These are phyloP conservation scores for Pantherophis vulpinus DNA, from an alignment of 2,797 vertebrate species.

Conservation along the genomic window DNA sequence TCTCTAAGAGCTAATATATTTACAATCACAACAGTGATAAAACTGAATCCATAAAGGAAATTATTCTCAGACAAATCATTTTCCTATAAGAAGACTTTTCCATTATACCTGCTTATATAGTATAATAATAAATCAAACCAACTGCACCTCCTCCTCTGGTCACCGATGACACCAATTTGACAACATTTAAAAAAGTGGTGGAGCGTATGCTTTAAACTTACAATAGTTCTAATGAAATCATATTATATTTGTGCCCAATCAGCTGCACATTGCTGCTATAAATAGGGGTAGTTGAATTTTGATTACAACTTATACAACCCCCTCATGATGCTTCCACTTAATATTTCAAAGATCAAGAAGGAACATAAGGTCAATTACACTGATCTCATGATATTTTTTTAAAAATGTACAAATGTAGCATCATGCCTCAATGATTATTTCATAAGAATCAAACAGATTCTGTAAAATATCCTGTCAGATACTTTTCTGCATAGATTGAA, in stretches of 20 bases:
- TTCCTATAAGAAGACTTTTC: constrained; percentile 74
- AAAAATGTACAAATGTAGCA: constrained; percentile 34
- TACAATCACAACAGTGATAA: constrained; percentile 69
- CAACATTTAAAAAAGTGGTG: constrained; percentile 70
- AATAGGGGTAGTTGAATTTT: constrained; percentile 61
- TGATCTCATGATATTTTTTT: constrained; percentile 44
- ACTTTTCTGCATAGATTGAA: constrained; percentile 45
- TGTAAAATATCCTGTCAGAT: constrained; percentile 43
- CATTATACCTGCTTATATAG: constrained; percentile 71
- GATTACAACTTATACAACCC: constrained; percentile 38
- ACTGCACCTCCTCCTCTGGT: constrained; percentile 77
- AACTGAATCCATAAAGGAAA: constrained; percentile 79
- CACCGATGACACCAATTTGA: constrained; percentile 77
- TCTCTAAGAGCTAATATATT: constrained; percentile 69
- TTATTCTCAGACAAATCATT: constrained; percentile 76
- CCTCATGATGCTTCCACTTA: constrained; percentile 38
- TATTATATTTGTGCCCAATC: constrained; percentile 66
- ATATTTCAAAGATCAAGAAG: constrained; percentile 35
- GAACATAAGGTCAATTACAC: constrained; percentile 35
- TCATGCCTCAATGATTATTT: constrained; percentile 42
- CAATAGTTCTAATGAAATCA: constrained; percentile 55
- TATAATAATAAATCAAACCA: constrained; percentile 81
- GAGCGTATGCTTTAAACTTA: constrained; percentile 73
- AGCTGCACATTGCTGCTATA: constrained; percentile 56
- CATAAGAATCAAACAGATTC: constrained; percentile 48